Evolutionary conservation across 2,888 invertebrate genomes (phyloP), one percentile per base, ranked within the genome.

Genomic region (Chromoteleia sp.): DNA sequence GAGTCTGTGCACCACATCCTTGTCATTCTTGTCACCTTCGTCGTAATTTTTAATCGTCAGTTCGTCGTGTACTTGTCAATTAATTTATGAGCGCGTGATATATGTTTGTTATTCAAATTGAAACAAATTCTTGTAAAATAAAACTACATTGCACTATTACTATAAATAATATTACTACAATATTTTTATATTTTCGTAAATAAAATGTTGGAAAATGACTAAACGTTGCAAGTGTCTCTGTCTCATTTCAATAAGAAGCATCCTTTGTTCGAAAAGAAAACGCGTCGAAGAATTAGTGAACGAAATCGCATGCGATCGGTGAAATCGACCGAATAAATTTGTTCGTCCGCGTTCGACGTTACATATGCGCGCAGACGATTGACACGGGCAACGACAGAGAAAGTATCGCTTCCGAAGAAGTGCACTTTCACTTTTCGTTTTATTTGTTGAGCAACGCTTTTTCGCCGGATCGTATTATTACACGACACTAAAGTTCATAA

Each of bases 351-450:
- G 81, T 81, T 81, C 41, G 30, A 81, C 85, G 87, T 88, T 87
- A 87, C 81, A 81, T 83, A 89, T 87, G 84, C 86, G 83, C 8
- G 25, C 1, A 30, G 56, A 79, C 78, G 82, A 83, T 84, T 81
- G 86, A 86, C 84, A 83, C 82, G 82, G 68, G 71, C 83, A 54
- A 59, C 59, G 78, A 82, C 77, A 86, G 91, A 90, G 91, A 91
- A 91, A 91, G 91, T 85, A 84, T 30, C 12, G 45, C 79, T 83
- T 81, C 73, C 76, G 79, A 80, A 83, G 73, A 82, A 79, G 80
- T 75, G 78, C 80, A 86, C 88, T 87, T 88, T 90, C 90, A 90
- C 90, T 90, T 90, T 86, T 86, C 83, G 84, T 84, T 81, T 71
- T 83, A 81, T 84, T 84, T 5, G 84, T 85, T 86, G 84, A 84